Evolutionary conservation across 2,113 vertebrate genomes (phyloP).

Genomic region (Cebidichthys violaceus): DNA sequence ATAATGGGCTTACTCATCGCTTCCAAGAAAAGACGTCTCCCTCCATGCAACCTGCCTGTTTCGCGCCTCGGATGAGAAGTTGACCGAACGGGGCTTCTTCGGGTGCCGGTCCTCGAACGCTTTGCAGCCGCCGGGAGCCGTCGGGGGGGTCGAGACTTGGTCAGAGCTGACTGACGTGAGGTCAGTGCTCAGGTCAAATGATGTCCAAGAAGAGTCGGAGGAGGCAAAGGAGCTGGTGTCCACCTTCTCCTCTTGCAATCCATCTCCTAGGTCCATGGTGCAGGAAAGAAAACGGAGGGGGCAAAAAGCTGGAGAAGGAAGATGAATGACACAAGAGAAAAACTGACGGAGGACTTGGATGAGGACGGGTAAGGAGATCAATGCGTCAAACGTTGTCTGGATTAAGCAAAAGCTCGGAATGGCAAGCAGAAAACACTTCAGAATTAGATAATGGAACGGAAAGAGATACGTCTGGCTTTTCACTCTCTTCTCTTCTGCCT

Average conservation of each 20-base stretch:
- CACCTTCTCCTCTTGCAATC: constrained; percentile 19
- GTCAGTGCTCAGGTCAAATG: constrained; percentile 71
- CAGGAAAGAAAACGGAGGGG: constrained; percentile 14
- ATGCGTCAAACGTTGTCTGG: not conserved
- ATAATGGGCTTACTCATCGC: constrained; percentile 68
- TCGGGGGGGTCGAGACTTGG: constrained; percentile 48
- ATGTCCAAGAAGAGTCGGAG: constrained; percentile 69
- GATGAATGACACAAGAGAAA: not conserved
- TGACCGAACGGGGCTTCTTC: constrained; percentile 13
- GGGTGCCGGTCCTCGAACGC: not conserved
- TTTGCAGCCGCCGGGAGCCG: constrained; percentile 6
- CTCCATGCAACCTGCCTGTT: constrained; percentile 43
- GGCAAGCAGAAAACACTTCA: not conserved
- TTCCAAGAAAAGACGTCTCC: constrained; percentile 76
- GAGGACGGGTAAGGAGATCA: not conserved
- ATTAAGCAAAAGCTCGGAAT: constrained; percentile 5
- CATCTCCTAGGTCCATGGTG: constrained; percentile 48
- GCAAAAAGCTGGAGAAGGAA: not conserved
- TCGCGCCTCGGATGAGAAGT: not conserved
- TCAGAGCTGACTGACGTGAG: constrained; percentile 72
- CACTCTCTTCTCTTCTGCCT: constrained; percentile 18
- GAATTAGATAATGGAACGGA: constrained; percentile 9
- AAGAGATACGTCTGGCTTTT: constrained; percentile 1
- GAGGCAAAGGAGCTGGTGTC: constrained; percentile 63
- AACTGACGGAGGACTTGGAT: not conserved